These are phyloP conservation scores for Helicoverpa zea DNA, from an alignment of 1,140 invertebrate genomes.

Conservation along the genomic window DNA sequence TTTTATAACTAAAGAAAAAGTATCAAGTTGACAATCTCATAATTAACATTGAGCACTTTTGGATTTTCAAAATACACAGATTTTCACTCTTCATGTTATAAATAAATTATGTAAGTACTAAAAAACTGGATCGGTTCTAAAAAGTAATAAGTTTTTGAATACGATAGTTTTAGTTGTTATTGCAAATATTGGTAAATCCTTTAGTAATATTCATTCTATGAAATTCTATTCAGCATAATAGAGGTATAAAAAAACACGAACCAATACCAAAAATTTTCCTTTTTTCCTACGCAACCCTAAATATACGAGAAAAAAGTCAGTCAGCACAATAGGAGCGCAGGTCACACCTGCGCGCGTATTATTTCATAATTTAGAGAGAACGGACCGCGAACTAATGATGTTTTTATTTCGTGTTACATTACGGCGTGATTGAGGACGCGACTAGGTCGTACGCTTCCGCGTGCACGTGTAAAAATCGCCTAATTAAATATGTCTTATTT, in stretches of 20 bases:
- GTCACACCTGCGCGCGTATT: slow-evolving; percentile 62
- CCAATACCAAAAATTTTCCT: no score
- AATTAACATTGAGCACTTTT: no score
- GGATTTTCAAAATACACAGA: no score
- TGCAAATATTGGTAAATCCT: not conserved
- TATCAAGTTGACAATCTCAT: no score
- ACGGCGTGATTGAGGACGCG: slow-evolving; percentile 48
- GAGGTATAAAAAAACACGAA: no score
- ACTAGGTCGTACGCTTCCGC: slow-evolving; percentile 31
- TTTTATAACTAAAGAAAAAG: no score
- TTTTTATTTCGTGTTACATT: slow-evolving; percentile 55
- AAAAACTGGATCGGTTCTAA: no score
- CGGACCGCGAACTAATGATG: slow-evolving; percentile 50
- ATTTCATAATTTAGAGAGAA: slow-evolving; percentile 63
- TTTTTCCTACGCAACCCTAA: slow-evolving; percentile 47
- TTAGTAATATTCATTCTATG: not conserved
- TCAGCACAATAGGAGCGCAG: slow-evolving; percentile 39
- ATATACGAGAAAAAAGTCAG: slow-evolving; percentile 50
- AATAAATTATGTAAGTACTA: no score
- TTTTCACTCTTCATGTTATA: no score
- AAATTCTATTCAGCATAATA: no score
- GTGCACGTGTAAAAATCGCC: slow-evolving; percentile 24
- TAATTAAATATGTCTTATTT: slow-evolving; percentile 36
- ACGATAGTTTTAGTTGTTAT: not conserved
- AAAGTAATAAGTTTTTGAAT: no score